These are phyloP conservation scores for Eclectus roratus DNA, from an alignment of 2,113 vertebrate species.

Conservation along the genomic window DNA sequence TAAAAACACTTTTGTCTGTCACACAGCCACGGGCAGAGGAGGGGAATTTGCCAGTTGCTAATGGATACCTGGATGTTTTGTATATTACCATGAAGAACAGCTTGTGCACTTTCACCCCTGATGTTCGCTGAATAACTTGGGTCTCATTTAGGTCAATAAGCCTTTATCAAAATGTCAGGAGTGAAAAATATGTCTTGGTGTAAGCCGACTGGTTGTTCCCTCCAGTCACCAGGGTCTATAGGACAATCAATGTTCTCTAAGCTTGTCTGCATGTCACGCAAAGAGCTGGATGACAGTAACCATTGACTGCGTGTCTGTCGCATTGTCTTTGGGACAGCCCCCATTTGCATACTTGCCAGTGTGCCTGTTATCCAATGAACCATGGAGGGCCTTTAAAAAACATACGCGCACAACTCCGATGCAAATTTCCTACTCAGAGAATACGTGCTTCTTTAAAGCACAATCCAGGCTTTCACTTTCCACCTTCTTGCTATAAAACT, in stretches of 20 bases:
- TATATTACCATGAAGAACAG: slow-evolving; percentile 73
- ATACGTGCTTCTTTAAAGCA: background rate
- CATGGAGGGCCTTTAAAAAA: slow-evolving; percentile 17
- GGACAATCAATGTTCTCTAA: slow-evolving; percentile 63
- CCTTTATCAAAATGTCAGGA: slow-evolving; percentile 74
- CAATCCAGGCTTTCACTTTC: slow-evolving; percentile 12
- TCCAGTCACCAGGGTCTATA: slow-evolving; percentile 56
- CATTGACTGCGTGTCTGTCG: slow-evolving; percentile 64
- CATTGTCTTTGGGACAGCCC: slow-evolving; percentile 54
- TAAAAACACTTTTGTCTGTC: slow-evolving; percentile 63
- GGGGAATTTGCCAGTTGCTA: slow-evolving; percentile 70
- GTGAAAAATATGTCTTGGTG: slow-evolving; percentile 76
- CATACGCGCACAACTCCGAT: background rate
- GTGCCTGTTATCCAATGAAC: slow-evolving; percentile 47
- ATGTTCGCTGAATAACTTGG: slow-evolving; percentile 72
- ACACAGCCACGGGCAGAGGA: slow-evolving; percentile 46
- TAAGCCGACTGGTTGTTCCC: slow-evolving; percentile 69
- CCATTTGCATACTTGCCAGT: slow-evolving; percentile 62
- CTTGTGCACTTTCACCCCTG: slow-evolving; percentile 73
- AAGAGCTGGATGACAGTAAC: slow-evolving; percentile 67
- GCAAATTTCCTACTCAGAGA: background rate
- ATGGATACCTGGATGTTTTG: slow-evolving; percentile 70
- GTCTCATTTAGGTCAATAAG: slow-evolving; percentile 74
- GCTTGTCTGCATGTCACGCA: slow-evolving; percentile 70
- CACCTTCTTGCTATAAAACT: background rate